phyloP scores from a whole-genome alignment of 2,888 invertebrate genomes.

The Vanessa cardui region DNA sequence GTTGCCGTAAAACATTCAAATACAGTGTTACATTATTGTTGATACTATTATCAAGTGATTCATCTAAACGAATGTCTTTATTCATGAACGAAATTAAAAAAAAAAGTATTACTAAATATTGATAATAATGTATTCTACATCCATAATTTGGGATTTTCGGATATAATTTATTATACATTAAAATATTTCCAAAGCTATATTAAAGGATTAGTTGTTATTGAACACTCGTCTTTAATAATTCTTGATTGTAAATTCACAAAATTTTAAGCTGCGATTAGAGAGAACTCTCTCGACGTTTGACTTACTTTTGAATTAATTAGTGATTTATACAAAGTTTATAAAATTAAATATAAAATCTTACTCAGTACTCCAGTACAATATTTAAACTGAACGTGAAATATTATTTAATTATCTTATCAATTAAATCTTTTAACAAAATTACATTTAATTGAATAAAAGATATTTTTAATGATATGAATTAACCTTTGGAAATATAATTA shows the following conservation, averaged over 20 bases:
- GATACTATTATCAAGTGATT: not conserved
- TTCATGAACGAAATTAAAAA: no score
- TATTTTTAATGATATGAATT: not conserved
- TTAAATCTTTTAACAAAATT: not conserved
- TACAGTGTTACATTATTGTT: not conserved
- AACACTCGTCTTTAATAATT: no score
- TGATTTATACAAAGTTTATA: not conserved
- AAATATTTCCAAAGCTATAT: no score
- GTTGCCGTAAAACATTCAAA: not conserved
- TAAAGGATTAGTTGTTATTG: no score
- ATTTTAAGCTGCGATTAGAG: no score
- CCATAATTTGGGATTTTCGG: no score
- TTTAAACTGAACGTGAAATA: not conserved
- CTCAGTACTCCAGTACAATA: not conserved
- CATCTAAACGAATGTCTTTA: not conserved
- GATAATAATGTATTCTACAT: no score
- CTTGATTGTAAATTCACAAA: no score
- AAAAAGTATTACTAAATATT: no score
- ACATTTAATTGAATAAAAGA: not conserved
- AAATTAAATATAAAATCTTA: not conserved
- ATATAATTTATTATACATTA: no score
- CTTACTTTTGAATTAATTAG: not conserved
- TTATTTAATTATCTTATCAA: not conserved
- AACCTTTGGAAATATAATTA: not conserved
- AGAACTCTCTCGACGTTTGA: not conserved